Conservation (phyloP, 2,113 vertebrate genomes). For the Carlito syrichta region DNA sequence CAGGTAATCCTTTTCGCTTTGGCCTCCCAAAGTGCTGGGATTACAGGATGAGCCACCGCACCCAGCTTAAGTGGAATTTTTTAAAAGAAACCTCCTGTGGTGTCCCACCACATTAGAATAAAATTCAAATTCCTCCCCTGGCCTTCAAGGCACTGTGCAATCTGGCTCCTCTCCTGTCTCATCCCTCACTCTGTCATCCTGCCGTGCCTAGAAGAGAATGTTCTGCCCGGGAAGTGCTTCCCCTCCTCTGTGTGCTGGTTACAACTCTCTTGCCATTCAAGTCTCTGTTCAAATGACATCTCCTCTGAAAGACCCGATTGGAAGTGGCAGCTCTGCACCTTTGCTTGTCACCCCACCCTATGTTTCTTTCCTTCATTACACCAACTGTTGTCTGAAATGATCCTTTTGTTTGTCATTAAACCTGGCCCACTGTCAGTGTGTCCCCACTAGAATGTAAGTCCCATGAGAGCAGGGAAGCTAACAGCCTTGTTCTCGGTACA, state of each 20-base stretch:
- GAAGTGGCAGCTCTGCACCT: neutral
- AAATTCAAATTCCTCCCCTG: neutral
- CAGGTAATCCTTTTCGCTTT: too few species aligned
- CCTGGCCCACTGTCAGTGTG: neutral
- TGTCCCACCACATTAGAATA: neutral
- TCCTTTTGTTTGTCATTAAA: neutral
- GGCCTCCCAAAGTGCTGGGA: too few species aligned
- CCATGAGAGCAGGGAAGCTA: neutral
- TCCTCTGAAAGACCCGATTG: neutral
- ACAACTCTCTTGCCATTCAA: neutral
- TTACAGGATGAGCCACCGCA: too few species aligned
- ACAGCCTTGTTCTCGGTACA: neutral
- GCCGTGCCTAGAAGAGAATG: neutral
- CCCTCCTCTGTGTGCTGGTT: neutral
- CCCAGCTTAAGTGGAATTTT: too few species aligned
- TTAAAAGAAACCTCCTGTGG: neutral
- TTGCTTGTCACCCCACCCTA: neutral
- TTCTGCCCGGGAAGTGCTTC: neutral
- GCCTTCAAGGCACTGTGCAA: neutral
- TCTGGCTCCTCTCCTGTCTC: neutral
- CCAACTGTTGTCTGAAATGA: neutral
- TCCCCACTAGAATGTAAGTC: neutral
- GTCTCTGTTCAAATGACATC: neutral
- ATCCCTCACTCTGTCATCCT: neutral
- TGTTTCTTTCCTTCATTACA: neutral